These are phyloP conservation scores for Acomys russatus DNA, from an alignment of 2,797 vertebrate species.

Conservation along the genomic window DNA sequence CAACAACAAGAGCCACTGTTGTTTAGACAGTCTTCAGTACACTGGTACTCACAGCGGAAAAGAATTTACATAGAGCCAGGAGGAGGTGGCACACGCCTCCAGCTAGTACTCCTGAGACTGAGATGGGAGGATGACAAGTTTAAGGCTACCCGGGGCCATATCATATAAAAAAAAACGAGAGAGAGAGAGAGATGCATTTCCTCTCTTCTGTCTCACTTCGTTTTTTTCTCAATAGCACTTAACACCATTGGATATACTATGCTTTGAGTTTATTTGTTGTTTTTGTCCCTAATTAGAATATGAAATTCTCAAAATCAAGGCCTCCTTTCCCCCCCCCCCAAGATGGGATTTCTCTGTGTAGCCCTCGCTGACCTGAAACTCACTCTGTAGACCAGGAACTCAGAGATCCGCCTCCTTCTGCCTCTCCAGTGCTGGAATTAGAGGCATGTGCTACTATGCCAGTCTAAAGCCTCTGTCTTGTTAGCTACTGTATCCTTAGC, in stretches of 20 bases:
- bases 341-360: no score
- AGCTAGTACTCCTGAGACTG: neutral
- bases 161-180: neutral
- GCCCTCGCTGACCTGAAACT: no score
- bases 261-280: constrained; percentile 30
- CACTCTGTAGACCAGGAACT: no score
- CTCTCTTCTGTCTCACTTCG: constrained; percentile 20
- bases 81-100: neutral
- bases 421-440: no score
- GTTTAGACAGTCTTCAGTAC: constrained; percentile 33
- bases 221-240: constrained; percentile 38
- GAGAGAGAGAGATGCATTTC: neutral
- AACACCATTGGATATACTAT: neutral
- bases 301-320: constrained; percentile 4
- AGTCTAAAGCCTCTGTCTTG: neutral
- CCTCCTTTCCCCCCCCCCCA: no score
- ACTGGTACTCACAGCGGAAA: constrained; percentile 12
- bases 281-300: constrained; percentile 18
- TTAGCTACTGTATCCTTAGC: neutral
- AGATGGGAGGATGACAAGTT: neutral
- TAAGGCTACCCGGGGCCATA: neutral
- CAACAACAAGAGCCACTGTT: neutral
- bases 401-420: no score
- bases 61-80: neutral
- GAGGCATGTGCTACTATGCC: no score